Base-by-base conservation (phyloP, 2,113 vertebrate species). In the Zapornia atra region DNA sequence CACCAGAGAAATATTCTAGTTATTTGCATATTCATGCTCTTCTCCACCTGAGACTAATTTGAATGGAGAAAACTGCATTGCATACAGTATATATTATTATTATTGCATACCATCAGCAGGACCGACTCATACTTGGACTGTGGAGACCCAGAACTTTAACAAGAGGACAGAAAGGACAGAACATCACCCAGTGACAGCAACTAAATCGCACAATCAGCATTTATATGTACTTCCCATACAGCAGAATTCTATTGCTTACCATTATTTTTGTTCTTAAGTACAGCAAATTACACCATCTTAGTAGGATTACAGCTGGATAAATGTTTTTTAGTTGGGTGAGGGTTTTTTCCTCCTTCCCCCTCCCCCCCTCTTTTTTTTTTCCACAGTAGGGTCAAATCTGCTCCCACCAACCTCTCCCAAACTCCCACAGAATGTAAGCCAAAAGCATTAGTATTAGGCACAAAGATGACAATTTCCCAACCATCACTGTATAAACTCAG, bases 301-400 rank as follows among this genome's bases (percentile, higher is more conserved):
- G 63, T 44, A 59, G 46, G 33, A 77, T 48, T 21, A 94, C 88
- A 91, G 60, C 75, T 96, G 84, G 63, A 79, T 91, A 94, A 92
- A 91, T 76, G n/a, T 44, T 77, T 51, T 26, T 46, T 46, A 46
- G 44, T 46, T 46, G 44, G 44, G 48, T 48, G 19, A 48, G 20
- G 48, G 48, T 29, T 44, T 34, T 34, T 64, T 29, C 26, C 10
- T 15, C 6, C 20, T 8, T 22, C 3, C 28, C 5, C 11, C 24
- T 2, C 11, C 22, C 4, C 36, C 10, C 3, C 29, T 3, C 6
- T 5, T 2, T 22, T 24, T 53, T 56, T 68, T 78, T 26, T 4
- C 31, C 24, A 28, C 5, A 8, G 10, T 38, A 56, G 48, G 57
- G 63, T 93, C 81, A 96, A 77, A 88, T 85, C 44, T 92, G 61